Evolutionary conservation across 64 coral and sea anemone genomes (phyloP).

Genomic region (Pachyseris speciosa): DNA sequence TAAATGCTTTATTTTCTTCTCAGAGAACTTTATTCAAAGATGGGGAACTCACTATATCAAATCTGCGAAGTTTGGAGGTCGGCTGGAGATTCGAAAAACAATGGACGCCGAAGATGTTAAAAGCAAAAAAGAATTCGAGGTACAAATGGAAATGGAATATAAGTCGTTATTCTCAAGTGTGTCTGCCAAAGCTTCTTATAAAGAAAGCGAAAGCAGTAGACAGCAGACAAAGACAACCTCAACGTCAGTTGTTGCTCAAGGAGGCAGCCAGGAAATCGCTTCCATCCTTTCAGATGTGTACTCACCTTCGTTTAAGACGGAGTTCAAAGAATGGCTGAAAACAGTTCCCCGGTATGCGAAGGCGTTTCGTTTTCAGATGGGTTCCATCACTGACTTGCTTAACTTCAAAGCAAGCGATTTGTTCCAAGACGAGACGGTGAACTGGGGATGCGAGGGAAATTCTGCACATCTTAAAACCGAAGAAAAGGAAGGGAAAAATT

Average conservation of each 20-base stretch:
- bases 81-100: conserved; percentile 24
- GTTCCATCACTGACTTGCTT: not conserved
- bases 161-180: conserved; percentile 31
- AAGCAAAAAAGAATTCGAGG: not conserved
- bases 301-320: conserved; percentile 32
- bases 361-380: conserved; percentile 29
- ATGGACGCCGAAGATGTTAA: not conserved
- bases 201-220: not conserved
- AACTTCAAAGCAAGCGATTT: conserved; percentile 18
- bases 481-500: not conserved
- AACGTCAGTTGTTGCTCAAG: conserved; percentile 1
- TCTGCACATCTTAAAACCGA: not conserved
- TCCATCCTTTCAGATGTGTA: conserved; percentile 30
- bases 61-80: conserved; percentile 36
- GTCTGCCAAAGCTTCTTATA: not conserved
- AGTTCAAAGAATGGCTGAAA: conserved; percentile 48
- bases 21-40: conserved; percentile 44
- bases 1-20: not conserved
- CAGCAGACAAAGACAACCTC: conserved; percentile 7
- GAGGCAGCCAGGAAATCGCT: conserved; percentile 18
- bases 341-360: conserved; percentile 35
- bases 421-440: conserved; percentile 5
- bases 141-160: conserved; percentile 44
- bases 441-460: conserved; percentile 44
- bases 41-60: conserved; percentile 59